Evolutionary conservation across 2,888 invertebrate species (phyloP), one percentile per base, ranked within the genome.

Genomic region (Trachelus iudaicus): DNA sequence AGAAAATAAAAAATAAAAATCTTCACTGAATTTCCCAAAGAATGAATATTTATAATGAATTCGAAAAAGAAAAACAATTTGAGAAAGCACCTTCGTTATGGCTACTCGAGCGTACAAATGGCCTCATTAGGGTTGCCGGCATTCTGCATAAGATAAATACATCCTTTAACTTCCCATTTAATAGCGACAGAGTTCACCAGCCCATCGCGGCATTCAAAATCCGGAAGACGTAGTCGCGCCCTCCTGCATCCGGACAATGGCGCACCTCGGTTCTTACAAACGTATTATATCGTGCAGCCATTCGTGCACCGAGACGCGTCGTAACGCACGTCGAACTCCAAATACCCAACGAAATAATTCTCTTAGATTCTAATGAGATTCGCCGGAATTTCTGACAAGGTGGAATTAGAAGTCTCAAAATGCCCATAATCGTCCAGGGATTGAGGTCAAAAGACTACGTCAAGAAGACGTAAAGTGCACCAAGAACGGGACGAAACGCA

Each of bases 221-320:
- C 76, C 82, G 82, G 82, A 82, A 82, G 80, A 23, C 75, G 79
- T 77, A 80, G 80, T 81, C 80, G 81, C 82, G 80, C 80, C 81
- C 81, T 79, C 76, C 56, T 81, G 82, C 81, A 75, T 81, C 69
- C 76, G 79, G 77, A 82, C 81, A 83, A 83, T 81, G 80, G 77
- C 71, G 30, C 71, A 34, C 71, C 71, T 31, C 77, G 75, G 73
- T 31, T 31, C 37, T 23, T 69, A 40, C 73, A 30, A 73, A 69
- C 77, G 76, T 78, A 80, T 82, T 82, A 81, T 81, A 81, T 82
- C 82, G 79, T 81, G 82, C 78, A 82, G 82, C 79, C 78, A 79
- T 75, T 79, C 76, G 78, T 77, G 9, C 56, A 56, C 23, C 56
- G 23, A 56, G 23, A 40, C 15, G 9, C 15, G 56, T 56, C 23